Evolutionary conservation across 2,888 invertebrate genomes (phyloP), one percentile per base, ranked within the genome.

Genomic region (Tetanocera ferruginea): DNA sequence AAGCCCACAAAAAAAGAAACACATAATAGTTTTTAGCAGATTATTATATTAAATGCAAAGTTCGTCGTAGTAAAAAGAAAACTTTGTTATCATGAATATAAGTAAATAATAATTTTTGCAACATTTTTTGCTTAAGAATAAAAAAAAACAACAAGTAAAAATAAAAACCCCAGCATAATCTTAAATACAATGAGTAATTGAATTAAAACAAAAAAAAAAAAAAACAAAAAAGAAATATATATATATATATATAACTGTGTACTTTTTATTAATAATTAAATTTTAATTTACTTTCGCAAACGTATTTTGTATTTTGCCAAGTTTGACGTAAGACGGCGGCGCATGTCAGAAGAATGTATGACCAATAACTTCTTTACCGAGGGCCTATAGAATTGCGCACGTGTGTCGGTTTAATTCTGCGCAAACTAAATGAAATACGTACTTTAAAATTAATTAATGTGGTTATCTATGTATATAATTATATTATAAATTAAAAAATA

Each of bases 391-490:
- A 19, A 19, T 55, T 19, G 14, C 43, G 31, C 31, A 51, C 31
- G 72, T 25, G 57, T 72, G 51, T 49, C 64, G 52, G 31, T 52
- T 43, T 74, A 74, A 64, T 64, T 60, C 52, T 74, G 74, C 28
- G 74, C 51, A 66, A 66, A 75, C 37, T 75, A 23, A 60, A 34
- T 52, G 55, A 67, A 75, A 75, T 75, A 67, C 75, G 75, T 55
- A 37, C 67, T 75, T 75, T 67, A 72, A 73, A 76, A 79, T 86
- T 85, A 85, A 87, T 85, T 85, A 85, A 85, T 87, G 87, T 87
- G 87, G 88, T 87, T 87, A 86, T 87, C 85, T 87, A 87, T 87
- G 88, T 87, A 87, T 86, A 87, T 87, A 87, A 87, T 87, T 87
- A 87, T 81, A 72, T 76, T 72, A 77, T 76, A 77, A 77, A 80